These are phyloP conservation scores for Tokudaia muenninki DNA, from an alignment of 2,797 vertebrate species.

Conservation along the genomic window DNA sequence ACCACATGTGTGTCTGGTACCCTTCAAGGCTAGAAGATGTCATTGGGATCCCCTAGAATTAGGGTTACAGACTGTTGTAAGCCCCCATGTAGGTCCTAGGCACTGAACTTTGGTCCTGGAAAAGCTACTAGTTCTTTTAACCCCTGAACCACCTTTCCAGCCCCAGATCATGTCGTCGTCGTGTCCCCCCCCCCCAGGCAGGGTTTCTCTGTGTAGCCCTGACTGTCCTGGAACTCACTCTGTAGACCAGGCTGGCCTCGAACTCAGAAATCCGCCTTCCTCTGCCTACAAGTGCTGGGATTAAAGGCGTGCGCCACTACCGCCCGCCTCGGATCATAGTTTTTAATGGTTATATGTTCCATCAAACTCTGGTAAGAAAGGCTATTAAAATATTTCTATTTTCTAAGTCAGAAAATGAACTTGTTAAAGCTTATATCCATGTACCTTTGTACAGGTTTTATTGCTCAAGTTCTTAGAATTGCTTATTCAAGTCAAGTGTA, in stretches of 20 bases:
- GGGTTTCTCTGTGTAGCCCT: too few relatives aligned
- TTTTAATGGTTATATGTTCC: neutral
- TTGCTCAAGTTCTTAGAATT: neutral
- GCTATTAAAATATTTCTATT: neutral
- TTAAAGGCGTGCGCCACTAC: too few relatives aligned
- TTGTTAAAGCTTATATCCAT: neutral
- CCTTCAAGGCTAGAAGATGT: neutral
- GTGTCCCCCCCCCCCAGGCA: too few relatives aligned
- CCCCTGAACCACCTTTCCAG: neutral
- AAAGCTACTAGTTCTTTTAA: neutral
- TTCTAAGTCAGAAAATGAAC: neutral
- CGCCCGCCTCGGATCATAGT: neutral
- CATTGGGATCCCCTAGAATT: neutral
- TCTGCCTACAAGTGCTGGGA: too few relatives aligned
- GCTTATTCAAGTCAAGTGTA: neutral
- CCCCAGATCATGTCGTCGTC: neutral
- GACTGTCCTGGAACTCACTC: too few relatives aligned
- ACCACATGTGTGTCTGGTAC: neutral
- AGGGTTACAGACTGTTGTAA: neutral
- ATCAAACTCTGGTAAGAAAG: neutral
- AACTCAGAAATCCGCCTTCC: too few relatives aligned
- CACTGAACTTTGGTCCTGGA: neutral
- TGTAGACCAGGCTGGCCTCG: too few relatives aligned
- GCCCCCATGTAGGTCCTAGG: neutral
- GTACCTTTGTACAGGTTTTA: neutral